Base-by-base conservation (phyloP, 92 coral and sea anemone species). In the Bergia puertoricense region DNA sequence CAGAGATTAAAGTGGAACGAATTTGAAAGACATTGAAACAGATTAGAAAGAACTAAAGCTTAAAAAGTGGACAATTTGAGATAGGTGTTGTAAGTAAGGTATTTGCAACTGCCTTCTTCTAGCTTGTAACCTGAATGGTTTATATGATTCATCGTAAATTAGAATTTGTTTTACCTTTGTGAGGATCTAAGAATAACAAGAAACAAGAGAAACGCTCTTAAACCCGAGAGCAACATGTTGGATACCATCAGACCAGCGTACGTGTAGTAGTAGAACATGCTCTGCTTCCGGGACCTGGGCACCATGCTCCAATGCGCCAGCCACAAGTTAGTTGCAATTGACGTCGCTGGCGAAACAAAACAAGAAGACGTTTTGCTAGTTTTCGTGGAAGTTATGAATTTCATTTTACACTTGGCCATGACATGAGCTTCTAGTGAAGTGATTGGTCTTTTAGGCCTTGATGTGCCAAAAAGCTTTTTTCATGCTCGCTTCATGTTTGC, bases 301-400 rank as follows among this genome's bases (percentile, higher is more conserved):
- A 41, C 15, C 85, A 57, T 81, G 37, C 85, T 81, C 85, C 85
- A 81, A 48, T 81, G 74, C 2, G 85, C 85, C 54, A 81, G 38
- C 85, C 85, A 81, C 68, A 81, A 6, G 85, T 59, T 81, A 7
- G 85, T 81, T 11, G 85, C 85, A 81, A 81, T 81, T 54, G 85
- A 81, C 6, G 85, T 81, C 45, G 74, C 85, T 81, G 10, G 42
- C 14, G 45, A 81, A 59, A 81, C 30, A 41, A 56, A 81, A 37
- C 69, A 20, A 54, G 18, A 54, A 11, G 16, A 54, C 59, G 14
- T 13, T 72, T 22, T 36, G 5, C 30, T 68, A 20, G 74, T 30
- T 30, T 30, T 30, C 30, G 30, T 30, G 30, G 30, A 30, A 30
- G 30, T 30, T 30, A 30, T 30, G 30, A 30, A 30, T 30, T 30